Conservation (phyloP, 2,888 invertebrate genomes). For the Himalopsyche japonica region DNA sequence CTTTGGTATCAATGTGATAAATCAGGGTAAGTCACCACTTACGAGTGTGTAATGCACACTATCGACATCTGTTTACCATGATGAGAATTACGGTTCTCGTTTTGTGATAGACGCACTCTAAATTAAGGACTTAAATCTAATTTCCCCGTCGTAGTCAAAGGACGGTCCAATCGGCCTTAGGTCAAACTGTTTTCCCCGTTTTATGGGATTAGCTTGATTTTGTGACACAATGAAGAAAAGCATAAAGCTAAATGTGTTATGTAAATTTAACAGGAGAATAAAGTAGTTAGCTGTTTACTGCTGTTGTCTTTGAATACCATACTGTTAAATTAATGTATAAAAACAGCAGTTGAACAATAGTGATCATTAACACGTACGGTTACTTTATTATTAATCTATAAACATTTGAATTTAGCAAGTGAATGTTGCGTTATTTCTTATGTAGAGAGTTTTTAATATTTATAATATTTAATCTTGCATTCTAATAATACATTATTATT, state of each 20-base stretch:
- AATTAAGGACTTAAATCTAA: conserved; percentile 18
- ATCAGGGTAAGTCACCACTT: neutral
- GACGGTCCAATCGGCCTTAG: conserved; percentile 8
- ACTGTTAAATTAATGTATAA: neutral
- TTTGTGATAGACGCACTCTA: neutral
- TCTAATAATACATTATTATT: too few relatives aligned
- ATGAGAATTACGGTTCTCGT: conserved; percentile 7
- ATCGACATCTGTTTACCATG: conserved; percentile 11
- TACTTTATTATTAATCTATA: too few relatives aligned
- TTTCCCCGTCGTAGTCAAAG: neutral
- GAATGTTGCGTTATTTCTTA: too few relatives aligned
- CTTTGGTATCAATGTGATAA: neutral
- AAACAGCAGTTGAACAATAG: too few relatives aligned
- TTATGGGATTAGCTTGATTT: neutral
- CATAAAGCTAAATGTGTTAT: neutral
- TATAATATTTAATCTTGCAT: too few relatives aligned
- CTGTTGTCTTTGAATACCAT: too few relatives aligned
- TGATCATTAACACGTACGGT: too few relatives aligned
- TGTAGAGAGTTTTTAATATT: too few relatives aligned
- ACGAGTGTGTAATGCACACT: conserved; percentile 4
- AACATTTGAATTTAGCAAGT: too few relatives aligned
- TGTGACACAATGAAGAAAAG: neutral
- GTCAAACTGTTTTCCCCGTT: conserved; percentile 6
- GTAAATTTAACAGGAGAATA: neutral
- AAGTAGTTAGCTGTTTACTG: neutral